Percentiles rank a stretch among this genome's conserved stretches.
Evolutionary conservation across 2,888 invertebrate species (phyloP).

Genomic region (Andrena haemorrhoa): DNA sequence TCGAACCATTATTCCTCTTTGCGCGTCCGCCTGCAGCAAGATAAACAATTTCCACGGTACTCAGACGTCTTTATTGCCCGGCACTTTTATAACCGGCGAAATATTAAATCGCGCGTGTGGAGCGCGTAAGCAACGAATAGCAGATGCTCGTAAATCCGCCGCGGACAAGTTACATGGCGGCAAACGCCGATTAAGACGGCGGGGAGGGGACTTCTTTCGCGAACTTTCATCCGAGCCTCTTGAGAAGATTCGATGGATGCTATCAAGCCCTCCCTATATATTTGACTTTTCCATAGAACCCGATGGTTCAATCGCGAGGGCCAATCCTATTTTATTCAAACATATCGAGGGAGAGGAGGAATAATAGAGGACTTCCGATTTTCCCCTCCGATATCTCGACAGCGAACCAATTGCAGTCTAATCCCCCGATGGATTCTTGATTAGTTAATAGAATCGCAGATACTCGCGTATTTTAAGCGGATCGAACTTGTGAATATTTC

Average conservation of each 20-base stretch:
- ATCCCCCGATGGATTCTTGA: too few relatives aligned
- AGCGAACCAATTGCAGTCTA: too few relatives aligned
- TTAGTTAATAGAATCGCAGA: too few relatives aligned
- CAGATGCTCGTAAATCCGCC: slow-evolving; percentile 17
- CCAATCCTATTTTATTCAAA: too few relatives aligned
- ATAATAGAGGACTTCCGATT: too few relatives aligned
- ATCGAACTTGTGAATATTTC: too few relatives aligned
- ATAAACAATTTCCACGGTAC: slow-evolving; percentile 55
- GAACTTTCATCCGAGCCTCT: slow-evolving; percentile 2
- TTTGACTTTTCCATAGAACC: not conserved
- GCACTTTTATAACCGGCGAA: slow-evolving; percentile 28
- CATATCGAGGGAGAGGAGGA: too few relatives aligned
- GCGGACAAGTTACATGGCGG: not conserved
- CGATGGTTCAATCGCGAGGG: not conserved
- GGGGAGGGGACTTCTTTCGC: not conserved
- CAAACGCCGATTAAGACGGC: too few relatives aligned
- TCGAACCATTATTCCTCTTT: slow-evolving; percentile 62
- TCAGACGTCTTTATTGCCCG: slow-evolving; percentile 48
- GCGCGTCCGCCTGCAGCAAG: slow-evolving; percentile 43
- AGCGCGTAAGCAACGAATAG: not conserved
- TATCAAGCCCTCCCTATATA: not conserved
- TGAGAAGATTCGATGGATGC: not conserved
- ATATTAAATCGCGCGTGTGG: slow-evolving; percentile 20
- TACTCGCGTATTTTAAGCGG: too few relatives aligned
- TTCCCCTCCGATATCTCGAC: too few relatives aligned